A percentile compares a stretch with the other conserved stretches of the same genome.
These are phyloP conservation scores for Nasua narica DNA, from an alignment of 2,797 vertebrate genomes.

Conservation along the genomic window DNA sequence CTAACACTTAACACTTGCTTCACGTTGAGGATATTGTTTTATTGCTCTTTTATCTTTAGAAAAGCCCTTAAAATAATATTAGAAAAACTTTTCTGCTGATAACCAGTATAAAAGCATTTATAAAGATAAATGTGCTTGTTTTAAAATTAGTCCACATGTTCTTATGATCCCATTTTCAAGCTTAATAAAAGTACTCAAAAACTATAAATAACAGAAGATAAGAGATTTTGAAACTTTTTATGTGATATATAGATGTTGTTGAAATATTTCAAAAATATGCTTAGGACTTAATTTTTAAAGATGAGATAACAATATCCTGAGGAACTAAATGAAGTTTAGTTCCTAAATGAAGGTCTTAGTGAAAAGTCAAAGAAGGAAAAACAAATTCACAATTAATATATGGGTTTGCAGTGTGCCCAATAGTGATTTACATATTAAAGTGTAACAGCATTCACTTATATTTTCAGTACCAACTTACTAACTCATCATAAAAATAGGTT, in stretches of 20 bases:
- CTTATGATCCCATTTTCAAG: slow-evolving; percentile 29
- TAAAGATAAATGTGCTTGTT: slow-evolving; percentile 37
- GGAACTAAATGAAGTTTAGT: too few relatives aligned
- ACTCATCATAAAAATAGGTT: slow-evolving; percentile 64
- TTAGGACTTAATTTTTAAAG: neutral
- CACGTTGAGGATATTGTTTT: neutral
- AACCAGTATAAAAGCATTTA: neutral
- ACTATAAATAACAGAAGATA: slow-evolving; percentile 43
- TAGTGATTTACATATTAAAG: slow-evolving; percentile 4
- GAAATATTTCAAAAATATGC: slow-evolving; percentile 19
- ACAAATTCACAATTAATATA: neutral
- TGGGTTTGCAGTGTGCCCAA: neutral
- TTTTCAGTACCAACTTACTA: slow-evolving; percentile 45
- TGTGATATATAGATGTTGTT: slow-evolving; percentile 35
- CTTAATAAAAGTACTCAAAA: slow-evolving; percentile 35
- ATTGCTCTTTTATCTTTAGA: neutral
- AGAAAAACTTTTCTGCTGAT: neutral
- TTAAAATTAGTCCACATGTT: slow-evolving; percentile 21
- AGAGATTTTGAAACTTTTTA: neutral
- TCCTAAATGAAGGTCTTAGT: neutral
- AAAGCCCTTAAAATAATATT: neutral
- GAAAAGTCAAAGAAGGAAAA: neutral
- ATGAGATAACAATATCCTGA: neutral
- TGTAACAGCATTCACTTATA: neutral
- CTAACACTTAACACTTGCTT: neutral